Conservation (phyloP, 2,113 vertebrate genomes). For the Gulo gulo region DNA sequence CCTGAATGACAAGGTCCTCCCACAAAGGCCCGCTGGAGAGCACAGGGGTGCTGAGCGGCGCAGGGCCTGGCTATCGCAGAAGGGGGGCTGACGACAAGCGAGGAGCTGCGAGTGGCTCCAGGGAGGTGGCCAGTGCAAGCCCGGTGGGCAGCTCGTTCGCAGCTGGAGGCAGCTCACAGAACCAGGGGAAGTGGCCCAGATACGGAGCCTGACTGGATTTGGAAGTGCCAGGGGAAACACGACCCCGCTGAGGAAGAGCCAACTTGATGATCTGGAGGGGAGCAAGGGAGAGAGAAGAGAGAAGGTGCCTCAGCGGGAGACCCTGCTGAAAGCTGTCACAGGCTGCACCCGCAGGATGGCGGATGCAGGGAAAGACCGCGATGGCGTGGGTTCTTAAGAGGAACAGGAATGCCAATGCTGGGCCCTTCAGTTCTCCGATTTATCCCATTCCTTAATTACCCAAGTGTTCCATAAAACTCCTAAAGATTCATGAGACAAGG, state of each 20-base stretch:
- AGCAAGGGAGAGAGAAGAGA: background rate
- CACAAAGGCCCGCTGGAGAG: background rate
- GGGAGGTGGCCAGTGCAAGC: background rate
- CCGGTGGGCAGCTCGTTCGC: background rate
- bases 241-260: background rate
- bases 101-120: background rate
- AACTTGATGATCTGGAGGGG: background rate
- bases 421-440: background rate
- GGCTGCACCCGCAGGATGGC: background rate
- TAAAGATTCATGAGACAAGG: background rate
- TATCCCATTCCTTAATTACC: background rate
- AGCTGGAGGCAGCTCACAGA: background rate
- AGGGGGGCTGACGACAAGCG: background rate
- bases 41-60: accelerated
- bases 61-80: background rate
- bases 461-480: background rate
- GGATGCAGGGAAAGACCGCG: background rate
- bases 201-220: background rate
- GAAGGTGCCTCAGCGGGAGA: background rate
- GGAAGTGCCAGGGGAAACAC: background rate
- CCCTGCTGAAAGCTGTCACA: background rate
- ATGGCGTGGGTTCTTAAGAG: background rate
- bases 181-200: background rate
- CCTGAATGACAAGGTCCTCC: background rate
- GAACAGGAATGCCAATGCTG: background rate